phyloP scores from a whole-genome alignment of 53 echinoderm and acorn worm species.

The Mesocentrotus franciscanus region DNA sequence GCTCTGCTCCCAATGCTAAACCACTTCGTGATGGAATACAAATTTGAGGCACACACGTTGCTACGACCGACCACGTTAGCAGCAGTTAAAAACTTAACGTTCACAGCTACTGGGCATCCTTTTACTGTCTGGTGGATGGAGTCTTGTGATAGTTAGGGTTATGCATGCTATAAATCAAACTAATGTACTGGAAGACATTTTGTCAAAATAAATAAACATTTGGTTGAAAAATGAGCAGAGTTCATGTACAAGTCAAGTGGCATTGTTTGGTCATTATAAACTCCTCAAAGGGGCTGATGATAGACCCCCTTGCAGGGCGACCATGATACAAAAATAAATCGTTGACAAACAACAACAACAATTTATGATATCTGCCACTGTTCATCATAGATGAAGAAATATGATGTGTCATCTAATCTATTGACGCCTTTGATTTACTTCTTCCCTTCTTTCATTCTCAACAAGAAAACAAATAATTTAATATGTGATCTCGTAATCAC shows the following conservation, averaged over 20 bases:
- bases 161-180: constrained; percentile 22
- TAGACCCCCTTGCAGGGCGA: too few species aligned
- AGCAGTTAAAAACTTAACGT: background rate
- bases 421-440: too few species aligned
- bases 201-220: constrained; percentile 37
- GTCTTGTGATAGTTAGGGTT: background rate
- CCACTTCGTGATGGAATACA: constrained; percentile 57
- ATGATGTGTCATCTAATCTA: too few species aligned
- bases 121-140: background rate
- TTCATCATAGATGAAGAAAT: too few species aligned
- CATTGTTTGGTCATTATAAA: background rate
- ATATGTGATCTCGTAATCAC: too few species aligned
- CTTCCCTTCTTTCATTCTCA: too few species aligned
- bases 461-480: too few species aligned
- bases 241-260: constrained; percentile 16
- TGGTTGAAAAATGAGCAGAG: constrained; percentile 16
- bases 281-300: background rate
- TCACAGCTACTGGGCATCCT: background rate
- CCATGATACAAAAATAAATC: too few species aligned
- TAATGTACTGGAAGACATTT: constrained; percentile 18
- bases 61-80: background rate
- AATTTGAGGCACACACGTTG: constrained; percentile 55
- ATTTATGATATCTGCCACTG: too few species aligned
- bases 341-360: too few species aligned
- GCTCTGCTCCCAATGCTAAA: constrained; percentile 56